Percentiles rank a stretch among this genome's conserved stretches.
These are phyloP conservation scores for Periophthalmus magnuspinnatus DNA, from an alignment of 2,797 vertebrate genomes.

Conservation along the genomic window DNA sequence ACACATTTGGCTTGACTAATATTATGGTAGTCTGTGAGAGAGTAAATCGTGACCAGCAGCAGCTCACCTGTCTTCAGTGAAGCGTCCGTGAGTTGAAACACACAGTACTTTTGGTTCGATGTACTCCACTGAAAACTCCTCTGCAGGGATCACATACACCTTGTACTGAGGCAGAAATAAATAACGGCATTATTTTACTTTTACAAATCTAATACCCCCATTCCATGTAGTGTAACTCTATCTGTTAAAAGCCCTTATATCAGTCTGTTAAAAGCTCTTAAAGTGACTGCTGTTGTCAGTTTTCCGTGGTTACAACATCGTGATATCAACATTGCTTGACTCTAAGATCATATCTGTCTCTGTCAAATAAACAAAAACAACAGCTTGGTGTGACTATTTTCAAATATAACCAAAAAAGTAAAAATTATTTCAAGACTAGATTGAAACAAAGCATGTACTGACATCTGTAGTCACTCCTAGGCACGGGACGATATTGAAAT, in stretches of 20 bases:
- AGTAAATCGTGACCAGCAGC: not conserved
- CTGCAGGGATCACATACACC: conserved; percentile 82
- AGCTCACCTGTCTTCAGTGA: conserved; percentile 81
- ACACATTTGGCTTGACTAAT: not conserved
- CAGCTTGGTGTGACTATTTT: not conserved
- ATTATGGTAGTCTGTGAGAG: not conserved
- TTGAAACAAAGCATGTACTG: not conserved
- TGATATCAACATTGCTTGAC: not conserved
- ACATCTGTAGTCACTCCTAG: not conserved
- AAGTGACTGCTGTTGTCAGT: not conserved
- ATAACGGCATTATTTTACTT: not conserved
- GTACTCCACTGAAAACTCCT: conserved; percentile 85
- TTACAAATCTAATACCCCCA: not conserved
- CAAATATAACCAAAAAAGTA: not conserved
- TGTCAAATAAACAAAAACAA: not conserved
- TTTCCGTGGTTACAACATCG: not conserved
- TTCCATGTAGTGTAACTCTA: not conserved
- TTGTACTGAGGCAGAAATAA: conserved; percentile 80
- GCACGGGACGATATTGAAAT: no score
- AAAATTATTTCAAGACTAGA: not conserved
- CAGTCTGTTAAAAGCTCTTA: not conserved
- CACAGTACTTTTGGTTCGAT: conserved; percentile 85
- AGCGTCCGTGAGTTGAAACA: conserved; percentile 79
- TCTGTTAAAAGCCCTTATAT: not conserved
- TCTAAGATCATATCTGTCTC: not conserved